Evolutionary conservation across 1,140 invertebrate genomes (phyloP).

Genomic region (Homalodisca vitripennis): DNA sequence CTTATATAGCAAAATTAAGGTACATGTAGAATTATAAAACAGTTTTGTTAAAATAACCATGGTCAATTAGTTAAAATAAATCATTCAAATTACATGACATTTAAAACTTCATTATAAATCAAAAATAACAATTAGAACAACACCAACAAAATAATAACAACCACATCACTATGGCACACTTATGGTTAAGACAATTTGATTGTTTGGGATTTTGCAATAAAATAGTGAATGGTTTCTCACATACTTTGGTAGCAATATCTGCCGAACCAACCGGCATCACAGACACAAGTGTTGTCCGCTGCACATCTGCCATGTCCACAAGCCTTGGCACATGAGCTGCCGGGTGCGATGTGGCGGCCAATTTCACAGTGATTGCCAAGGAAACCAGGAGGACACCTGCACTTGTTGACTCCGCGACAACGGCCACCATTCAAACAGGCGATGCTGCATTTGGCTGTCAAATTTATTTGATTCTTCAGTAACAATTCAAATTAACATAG

Average conservation of each 20-base stretch:
- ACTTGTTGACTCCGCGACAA: slow-evolving; percentile 83
- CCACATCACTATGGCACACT: no score
- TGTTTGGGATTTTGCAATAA: no score
- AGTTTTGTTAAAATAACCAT: no score
- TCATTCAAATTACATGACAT: no score
- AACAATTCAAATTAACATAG: background rate
- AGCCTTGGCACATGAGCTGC: slow-evolving; percentile 64
- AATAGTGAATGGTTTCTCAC: no score
- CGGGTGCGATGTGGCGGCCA: slow-evolving; percentile 58
- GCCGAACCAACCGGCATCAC: slow-evolving; percentile 71
- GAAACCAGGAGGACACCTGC: slow-evolving; percentile 74
- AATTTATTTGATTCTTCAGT: background rate
- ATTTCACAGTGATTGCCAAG: slow-evolving; percentile 85
- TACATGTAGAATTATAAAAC: no score
- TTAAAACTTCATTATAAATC: no score
- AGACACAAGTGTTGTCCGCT: slow-evolving; percentile 65
- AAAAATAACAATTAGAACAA: no score
- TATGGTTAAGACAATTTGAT: no score
- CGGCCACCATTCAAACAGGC: slow-evolving; percentile 83
- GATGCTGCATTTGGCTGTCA: slow-evolving; percentile 82
- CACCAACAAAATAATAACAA: no score
- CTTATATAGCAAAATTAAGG: no score
- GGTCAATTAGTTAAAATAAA: no score
- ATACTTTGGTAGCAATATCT: slow-evolving; percentile 65
- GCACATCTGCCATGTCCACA: slow-evolving; percentile 73